Evolutionary conservation across 1,140 invertebrate species (phyloP).

Genomic region (Trachymyrmex cornetzi): DNA sequence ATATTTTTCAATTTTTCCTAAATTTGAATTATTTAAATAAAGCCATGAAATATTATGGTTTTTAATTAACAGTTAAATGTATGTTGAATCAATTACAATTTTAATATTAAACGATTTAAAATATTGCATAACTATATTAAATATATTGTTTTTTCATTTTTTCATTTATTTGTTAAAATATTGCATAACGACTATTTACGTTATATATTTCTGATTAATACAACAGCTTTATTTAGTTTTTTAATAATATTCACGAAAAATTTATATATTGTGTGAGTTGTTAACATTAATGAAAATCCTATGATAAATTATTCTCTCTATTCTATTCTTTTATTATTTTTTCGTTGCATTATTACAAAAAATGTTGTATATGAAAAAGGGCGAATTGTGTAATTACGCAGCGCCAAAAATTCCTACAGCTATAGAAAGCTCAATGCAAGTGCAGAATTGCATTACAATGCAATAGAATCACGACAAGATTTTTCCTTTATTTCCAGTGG

Average conservation of each 20-base stretch:
- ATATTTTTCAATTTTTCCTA: no score
- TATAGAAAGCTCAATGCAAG: background rate
- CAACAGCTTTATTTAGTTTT: background rate
- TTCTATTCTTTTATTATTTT: background rate
- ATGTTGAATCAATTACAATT: no score
- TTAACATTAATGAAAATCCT: background rate
- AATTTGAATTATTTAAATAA: background rate
- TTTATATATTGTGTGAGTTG: background rate
- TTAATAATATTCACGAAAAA: background rate
- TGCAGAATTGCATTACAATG: background rate
- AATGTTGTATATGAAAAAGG: background rate
- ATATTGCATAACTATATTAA: no score
- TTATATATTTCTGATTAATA: background rate
- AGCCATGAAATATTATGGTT: background rate
- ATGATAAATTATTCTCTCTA: background rate
- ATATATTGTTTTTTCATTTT: no score
- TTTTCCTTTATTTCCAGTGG: slow-evolving; percentile 88
- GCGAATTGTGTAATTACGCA: background rate
- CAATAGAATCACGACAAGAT: slow-evolving; percentile 8
- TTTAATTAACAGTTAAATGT: slow-evolving; percentile 4
- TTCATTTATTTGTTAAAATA: no score
- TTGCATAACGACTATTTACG: background rate
- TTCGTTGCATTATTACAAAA: slow-evolving; percentile 2
- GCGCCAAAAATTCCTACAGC: background rate
- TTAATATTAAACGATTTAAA: no score